Conservation (phyloP, 2,888 invertebrate genomes). For the Zonitis immaculata region DNA sequence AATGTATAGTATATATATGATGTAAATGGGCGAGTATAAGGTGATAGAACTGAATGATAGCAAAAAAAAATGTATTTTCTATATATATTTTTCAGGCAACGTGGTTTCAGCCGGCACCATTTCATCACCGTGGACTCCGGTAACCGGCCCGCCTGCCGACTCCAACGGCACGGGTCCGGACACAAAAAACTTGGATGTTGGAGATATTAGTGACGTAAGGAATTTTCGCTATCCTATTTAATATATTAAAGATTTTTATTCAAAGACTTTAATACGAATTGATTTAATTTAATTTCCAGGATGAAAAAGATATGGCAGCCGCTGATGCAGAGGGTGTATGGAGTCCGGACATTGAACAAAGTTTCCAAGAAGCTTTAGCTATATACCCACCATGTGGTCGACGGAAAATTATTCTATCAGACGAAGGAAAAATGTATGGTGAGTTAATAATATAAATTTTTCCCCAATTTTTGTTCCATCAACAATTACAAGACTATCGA, state of each 20-base stretch:
- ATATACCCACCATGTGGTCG: slow-evolving; percentile 99
- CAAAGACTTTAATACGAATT: no score
- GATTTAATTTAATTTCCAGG: slow-evolving; percentile 47
- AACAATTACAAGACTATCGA: not conserved
- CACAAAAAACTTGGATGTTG: slow-evolving; percentile 87
- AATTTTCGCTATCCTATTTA: no score
- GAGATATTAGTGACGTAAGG: slow-evolving; percentile 84
- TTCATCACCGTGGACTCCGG: slow-evolving; percentile 95
- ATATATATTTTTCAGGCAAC: no score
- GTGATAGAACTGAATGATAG: no score
- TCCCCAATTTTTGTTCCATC: not conserved
- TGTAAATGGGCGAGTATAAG: no score
- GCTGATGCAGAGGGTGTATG: slow-evolving; percentile 99
- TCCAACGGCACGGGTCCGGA: slow-evolving; percentile 90
- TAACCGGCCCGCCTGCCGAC: slow-evolving; percentile 82
- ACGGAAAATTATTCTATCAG: slow-evolving; percentile 98
- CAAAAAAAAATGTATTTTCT: no score
- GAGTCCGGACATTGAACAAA: slow-evolving; percentile 99
- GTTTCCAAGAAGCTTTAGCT: slow-evolving; percentile 99
- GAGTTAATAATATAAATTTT: no score
- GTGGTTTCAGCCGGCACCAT: slow-evolving; percentile 85
- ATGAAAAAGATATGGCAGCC: slow-evolving; percentile 87
- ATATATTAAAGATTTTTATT: no score
- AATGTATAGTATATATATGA: no score
- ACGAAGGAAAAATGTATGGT: slow-evolving; percentile 99